These are phyloP conservation scores for Paedocypris sp. DNA, from an alignment of 2,113 vertebrate genomes.

Conservation along the genomic window DNA sequence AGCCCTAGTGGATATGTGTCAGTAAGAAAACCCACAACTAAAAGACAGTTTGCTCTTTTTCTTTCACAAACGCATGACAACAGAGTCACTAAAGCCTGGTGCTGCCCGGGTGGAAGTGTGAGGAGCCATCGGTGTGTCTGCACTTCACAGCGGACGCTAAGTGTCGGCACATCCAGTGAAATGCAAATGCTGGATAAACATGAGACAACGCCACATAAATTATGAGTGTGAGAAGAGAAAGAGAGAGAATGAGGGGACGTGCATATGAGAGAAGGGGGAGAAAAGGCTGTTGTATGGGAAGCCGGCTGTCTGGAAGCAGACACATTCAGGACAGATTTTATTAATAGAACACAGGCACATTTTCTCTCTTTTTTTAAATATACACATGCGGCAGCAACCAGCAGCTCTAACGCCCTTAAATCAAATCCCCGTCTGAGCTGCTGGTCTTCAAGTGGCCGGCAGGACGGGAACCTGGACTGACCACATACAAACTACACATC, in stretches of 20 bases:
- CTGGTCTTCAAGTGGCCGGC: too few relatives aligned
- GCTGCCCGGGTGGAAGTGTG: too few relatives aligned
- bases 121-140: conserved; percentile 32
- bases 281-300: conserved; percentile 32
- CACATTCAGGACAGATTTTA: conserved; percentile 50
- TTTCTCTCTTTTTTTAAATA: neutral
- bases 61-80: too few relatives aligned
- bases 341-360: conserved; percentile 36
- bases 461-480: too few relatives aligned
- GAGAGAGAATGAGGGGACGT: too few relatives aligned
- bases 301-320: conserved; percentile 45
- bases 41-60: too few relatives aligned
- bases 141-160: conserved; percentile 31
- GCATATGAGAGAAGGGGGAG: too few relatives aligned
- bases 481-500: too few relatives aligned
- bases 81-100: too few relatives aligned
- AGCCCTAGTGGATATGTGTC: too few relatives aligned
- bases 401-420: conserved; percentile 4
- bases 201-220: conserved; percentile 36
- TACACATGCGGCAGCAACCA: neutral
- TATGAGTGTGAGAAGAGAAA: conserved; percentile 15
- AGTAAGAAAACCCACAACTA: too few relatives aligned
- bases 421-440: too few relatives aligned
- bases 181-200: conserved; percentile 48
- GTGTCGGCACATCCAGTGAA: conserved; percentile 28